A percentile compares a stretch with the other conserved stretches of the same genome.
Evolutionary conservation across 1,140 invertebrate species (phyloP).

Genomic region (Aphaenogaster floridana): DNA sequence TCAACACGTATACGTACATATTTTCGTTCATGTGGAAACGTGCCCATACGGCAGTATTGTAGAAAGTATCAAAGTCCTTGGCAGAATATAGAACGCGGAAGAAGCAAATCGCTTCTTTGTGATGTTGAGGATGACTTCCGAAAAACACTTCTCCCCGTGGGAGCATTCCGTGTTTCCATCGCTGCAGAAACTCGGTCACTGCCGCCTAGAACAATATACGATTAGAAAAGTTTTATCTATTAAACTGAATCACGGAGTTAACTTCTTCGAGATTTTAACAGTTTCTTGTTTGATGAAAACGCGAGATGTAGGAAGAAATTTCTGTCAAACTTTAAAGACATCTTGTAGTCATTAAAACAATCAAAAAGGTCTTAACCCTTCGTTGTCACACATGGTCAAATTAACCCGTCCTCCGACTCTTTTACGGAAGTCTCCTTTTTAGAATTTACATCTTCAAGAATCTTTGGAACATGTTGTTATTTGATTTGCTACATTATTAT

Average conservation of each 20-base stretch:
- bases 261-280: background rate
- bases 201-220: constrained; percentile 84
- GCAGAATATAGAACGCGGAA: constrained; percentile 88
- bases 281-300: background rate
- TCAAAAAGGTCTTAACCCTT: background rate
- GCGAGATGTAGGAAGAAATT: background rate
- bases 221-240: background rate
- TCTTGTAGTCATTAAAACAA: background rate
- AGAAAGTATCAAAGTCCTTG: constrained; percentile 90
- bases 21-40: constrained; percentile 89
- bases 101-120: constrained; percentile 87
- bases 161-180: constrained; percentile 86
- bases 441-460: too few relatives aligned
- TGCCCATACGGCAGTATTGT: constrained; percentile 89
- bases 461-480: too few relatives aligned
- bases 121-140: constrained; percentile 85
- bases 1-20: constrained; percentile 89
- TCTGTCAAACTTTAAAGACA: background rate
- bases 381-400: too few relatives aligned
- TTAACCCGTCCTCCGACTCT: too few relatives aligned
- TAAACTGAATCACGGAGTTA: background rate
- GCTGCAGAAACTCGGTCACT: constrained; percentile 86
- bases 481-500: too few relatives aligned
- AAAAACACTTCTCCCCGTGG: constrained; percentile 82
- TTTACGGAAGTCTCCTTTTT: too few relatives aligned